A percentile compares a stretch with the other conserved stretches of the same genome.
Conservation (phyloP, 1,140 invertebrate species). For the Macrotrachela quadricornifera region DNA sequence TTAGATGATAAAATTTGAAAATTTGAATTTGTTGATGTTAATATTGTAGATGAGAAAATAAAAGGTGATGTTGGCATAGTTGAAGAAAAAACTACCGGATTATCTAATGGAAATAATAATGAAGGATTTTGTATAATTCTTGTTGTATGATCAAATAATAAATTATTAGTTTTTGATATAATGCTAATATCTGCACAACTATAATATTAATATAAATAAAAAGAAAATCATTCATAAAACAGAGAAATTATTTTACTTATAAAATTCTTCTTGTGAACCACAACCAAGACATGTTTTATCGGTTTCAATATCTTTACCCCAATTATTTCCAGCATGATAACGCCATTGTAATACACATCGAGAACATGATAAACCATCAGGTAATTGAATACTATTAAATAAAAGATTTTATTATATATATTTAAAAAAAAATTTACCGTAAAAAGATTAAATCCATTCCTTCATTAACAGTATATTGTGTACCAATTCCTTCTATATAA, state of each 20-base stretch:
- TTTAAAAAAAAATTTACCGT: not conserved
- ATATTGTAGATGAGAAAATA: too few species aligned
- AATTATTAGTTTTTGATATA: too few species aligned
- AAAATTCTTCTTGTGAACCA: constrained; percentile 17
- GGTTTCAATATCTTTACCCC: constrained; percentile 15
- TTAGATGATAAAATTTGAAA: too few species aligned
- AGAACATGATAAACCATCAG: constrained; percentile 54
- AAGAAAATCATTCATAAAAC: too few species aligned
- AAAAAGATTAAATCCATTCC: not conserved
- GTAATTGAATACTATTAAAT: constrained; percentile 33
- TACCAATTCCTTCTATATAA: not conserved
- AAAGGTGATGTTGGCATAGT: too few species aligned
- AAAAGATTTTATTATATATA: not conserved
- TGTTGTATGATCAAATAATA: too few species aligned
- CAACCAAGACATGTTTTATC: constrained; percentile 13
- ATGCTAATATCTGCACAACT: too few species aligned
- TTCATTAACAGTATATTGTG: not conserved
- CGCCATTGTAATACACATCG: constrained; percentile 75
- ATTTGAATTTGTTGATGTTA: too few species aligned
- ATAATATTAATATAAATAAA: too few species aligned
- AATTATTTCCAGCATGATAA: constrained; percentile 52
- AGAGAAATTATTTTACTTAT: not conserved
- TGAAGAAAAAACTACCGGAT: too few species aligned
- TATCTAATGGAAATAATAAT: too few species aligned
- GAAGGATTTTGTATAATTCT: too few species aligned